These are phyloP conservation scores for Steatornis caripensis DNA, from an alignment of 2,113 vertebrate genomes.

Conservation along the genomic window DNA sequence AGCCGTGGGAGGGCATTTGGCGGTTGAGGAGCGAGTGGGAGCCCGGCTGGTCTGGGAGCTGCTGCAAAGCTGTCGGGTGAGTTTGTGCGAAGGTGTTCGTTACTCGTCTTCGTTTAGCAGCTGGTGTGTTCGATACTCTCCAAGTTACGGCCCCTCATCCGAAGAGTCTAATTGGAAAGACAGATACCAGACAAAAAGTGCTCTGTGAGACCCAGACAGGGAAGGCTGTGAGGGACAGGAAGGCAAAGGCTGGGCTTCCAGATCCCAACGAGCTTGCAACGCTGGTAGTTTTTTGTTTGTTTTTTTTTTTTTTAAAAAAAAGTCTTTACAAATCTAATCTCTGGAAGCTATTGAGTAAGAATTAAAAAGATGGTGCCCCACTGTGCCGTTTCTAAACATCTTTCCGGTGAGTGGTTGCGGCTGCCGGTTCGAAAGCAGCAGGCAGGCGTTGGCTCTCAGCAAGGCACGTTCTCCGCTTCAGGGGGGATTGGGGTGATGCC, in stretches of 20 bases:
- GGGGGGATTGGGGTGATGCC: background rate
- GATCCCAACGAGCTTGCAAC: background rate
- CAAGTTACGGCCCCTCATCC: background rate
- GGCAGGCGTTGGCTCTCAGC: background rate
- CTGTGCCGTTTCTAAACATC: background rate
- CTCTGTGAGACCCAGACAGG: background rate
- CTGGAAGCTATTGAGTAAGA: background rate
- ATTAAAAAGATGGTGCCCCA: background rate
- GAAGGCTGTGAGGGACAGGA: background rate
- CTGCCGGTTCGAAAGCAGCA: background rate
- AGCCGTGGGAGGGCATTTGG: background rate
- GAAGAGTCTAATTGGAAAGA: background rate
- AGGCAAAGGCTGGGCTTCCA: background rate
- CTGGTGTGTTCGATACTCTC: accelerated
- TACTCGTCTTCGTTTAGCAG: background rate
- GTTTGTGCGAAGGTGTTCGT: background rate
- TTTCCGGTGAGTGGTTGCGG: background rate
- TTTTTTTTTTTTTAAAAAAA: no score
- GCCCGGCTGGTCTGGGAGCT: background rate
- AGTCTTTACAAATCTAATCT: background rate
- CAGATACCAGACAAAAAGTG: background rate
- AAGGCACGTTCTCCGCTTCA: accelerated
- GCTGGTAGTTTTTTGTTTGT: no score
- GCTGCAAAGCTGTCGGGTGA: background rate
- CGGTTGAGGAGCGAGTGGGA: background rate